These are phyloP conservation scores for Neodiprion virginianus DNA, from an alignment of 1,140 invertebrate species.

Conservation along the genomic window DNA sequence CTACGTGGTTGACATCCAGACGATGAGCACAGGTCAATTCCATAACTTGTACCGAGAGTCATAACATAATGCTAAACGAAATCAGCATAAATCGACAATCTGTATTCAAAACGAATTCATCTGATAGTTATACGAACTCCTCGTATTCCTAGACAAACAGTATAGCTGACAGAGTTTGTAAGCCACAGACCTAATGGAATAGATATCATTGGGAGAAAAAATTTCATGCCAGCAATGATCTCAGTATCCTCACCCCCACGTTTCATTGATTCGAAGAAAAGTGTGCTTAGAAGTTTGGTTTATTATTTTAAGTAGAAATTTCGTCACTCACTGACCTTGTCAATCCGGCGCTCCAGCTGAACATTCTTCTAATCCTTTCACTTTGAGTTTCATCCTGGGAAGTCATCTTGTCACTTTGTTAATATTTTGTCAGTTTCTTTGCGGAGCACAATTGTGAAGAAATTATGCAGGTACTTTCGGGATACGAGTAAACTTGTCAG, in stretches of 20 bases:
- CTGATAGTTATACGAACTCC: constrained; percentile 24
- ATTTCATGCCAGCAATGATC: too few species aligned
- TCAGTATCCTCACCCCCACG: too few species aligned
- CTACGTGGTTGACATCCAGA: too few species aligned
- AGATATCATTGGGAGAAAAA: too few species aligned
- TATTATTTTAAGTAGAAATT: too few species aligned
- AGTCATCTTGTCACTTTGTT: constrained; percentile 36
- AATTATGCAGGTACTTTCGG: neutral
- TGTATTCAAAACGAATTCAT: constrained; percentile 43
- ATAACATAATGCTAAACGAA: neutral
- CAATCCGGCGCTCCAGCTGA: constrained; percentile 57
- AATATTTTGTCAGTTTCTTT: neutral
- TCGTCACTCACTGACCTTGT: constrained; percentile 36
- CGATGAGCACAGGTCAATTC: too few species aligned
- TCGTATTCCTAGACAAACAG: constrained; percentile 20
- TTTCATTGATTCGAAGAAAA: too few species aligned
- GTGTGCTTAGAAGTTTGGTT: too few species aligned
- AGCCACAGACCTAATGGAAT: too few species aligned
- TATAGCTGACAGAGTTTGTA: too few species aligned
- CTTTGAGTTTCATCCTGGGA: constrained; percentile 42
- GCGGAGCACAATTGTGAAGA: neutral
- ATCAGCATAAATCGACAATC: constrained; percentile 45
- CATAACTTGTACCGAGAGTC: too few species aligned
- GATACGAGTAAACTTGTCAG: neutral
- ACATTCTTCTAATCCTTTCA: constrained; percentile 56